Conservation (phyloP, 2,113 vertebrate genomes). For the Hyaena hyaena region DNA sequence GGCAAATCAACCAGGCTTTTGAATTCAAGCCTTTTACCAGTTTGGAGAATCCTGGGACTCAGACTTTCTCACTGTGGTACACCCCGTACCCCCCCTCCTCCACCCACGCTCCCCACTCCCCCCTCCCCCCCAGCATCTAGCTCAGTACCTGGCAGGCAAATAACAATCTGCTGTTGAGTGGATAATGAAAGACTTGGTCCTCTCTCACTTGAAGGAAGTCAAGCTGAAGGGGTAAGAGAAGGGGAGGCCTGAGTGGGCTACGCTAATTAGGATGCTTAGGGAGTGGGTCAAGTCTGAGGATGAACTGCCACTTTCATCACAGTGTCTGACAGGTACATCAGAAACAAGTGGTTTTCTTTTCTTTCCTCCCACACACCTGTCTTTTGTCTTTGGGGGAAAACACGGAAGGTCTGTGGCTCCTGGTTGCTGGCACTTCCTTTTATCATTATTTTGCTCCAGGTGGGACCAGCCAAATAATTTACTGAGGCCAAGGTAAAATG, state of each 20-base stretch:
- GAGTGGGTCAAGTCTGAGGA: neutral
- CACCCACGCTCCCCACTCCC: too few relatives aligned
- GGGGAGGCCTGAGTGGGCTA: neutral
- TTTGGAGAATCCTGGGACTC: neutral
- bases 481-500: neutral
- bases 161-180: neutral
- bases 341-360: neutral
- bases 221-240: neutral
- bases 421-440: neutral
- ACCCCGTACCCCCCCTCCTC: too few relatives aligned
- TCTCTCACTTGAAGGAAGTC: neutral
- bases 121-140: neutral
- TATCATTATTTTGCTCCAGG: neutral
- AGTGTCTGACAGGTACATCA: neutral
- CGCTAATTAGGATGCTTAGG: neutral
- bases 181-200: neutral
- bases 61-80: neutral
- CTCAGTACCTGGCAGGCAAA: neutral
- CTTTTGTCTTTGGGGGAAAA: slow-evolving; percentile 16
- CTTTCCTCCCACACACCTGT: neutral
- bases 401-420: neutral
- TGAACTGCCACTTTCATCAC: neutral
- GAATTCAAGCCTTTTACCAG: neutral
- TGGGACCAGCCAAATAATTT: neutral
- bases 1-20: slow-evolving; percentile 7